Base-by-base conservation (phyloP, 2,888 invertebrate genomes). In the Auanema sp. region DNA sequence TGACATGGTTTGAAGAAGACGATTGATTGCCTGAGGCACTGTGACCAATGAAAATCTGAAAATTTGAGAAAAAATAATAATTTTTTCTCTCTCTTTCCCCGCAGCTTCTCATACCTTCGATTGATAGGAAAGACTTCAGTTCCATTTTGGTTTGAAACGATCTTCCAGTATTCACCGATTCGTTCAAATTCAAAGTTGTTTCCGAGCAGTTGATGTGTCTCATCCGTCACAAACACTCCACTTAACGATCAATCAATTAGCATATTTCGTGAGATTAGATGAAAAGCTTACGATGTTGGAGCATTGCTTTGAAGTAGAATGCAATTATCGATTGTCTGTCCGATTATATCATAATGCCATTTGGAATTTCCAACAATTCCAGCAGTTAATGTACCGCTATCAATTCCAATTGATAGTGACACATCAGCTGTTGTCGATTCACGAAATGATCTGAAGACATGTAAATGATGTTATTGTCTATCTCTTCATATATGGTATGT, bases 271-370 rank as follows among this genome's bases (percentile, higher is more conserved):
- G n/a, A n/a, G n/a, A n/a, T 11, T n/a, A 14, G 10, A 16, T 53
- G 24, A 1, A 51, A 23, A 4, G 58, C 69, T 64, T 16, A 69
- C 67, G 67, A 62, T 50, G 64, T 55, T 10, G 69, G 65, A 1
- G 76, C 76, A 43, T 75, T 73, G 33, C 66, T 66, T 53, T 79
- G 75, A 65, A 79, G 66, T 11, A 77, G 62, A 44, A 75, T 69
- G 10, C 80, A 79, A 54, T 74, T 72, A 58, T 82, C 79, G 53
- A 78, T 65, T 8, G 78, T 71, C 2, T 58, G 53, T 12, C 81
- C 81, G 40, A 79, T 71, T 6, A 82, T 64, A 49, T 82, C 81
- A 58, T 80, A 82, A 63, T 81, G 81, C 81, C 81, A 81, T 58
- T 82, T 82, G 40, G 72, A 65, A 25, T 70, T 66, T 3, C 80